Base-by-base conservation (phyloP, 2,113 vertebrate species). In the Eptatretus burgeri region DNA sequence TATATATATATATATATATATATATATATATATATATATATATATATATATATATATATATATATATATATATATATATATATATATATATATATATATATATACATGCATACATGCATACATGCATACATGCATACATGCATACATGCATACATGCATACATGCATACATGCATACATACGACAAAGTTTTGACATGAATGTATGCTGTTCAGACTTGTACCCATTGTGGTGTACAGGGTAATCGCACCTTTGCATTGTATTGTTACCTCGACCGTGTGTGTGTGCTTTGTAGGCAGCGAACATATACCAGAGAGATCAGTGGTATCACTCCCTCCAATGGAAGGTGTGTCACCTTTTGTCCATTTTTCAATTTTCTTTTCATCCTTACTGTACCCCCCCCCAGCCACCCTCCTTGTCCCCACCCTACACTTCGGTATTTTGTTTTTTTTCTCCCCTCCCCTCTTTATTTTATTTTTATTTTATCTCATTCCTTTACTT, bases 311-410 rank as follows among this genome's bases (percentile, higher is more conserved):
- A 93, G 71, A 80, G 91, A 73, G 91, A 98, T 77, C 91, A 98
- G 76, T 98, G 91, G 91, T 98, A 94, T 78, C 87, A 98, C 74
- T 98, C 91, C 41, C 76, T 98, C 69, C 91, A 98, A 77, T 98
- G 91, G 91, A 98, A 98, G 86, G 91, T 94, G 74, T 68, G 3
- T 60, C 11, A 16, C 53, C 53, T 16, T 18, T 60, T 60, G 53
- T 60, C 14, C 3, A 14, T 56, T 19, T 19, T 56, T 2, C 53
- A 53, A 3, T 19, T 56, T 19, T 19, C 17, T 19, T 7, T 16
- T 56, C 53, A 16, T 56, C 7, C 5, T 19, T 19, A 16, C 53
- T 7, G 14, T 19, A 13, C 13, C 7, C 63, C 50, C 49, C 12
- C 5, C 27, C 11, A 11, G 10, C 12, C 49, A 8, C n/a, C 50